Evolutionary conservation across 1,140 invertebrate genomes (phyloP).

Genomic region (Procambarus virginalis): DNA sequence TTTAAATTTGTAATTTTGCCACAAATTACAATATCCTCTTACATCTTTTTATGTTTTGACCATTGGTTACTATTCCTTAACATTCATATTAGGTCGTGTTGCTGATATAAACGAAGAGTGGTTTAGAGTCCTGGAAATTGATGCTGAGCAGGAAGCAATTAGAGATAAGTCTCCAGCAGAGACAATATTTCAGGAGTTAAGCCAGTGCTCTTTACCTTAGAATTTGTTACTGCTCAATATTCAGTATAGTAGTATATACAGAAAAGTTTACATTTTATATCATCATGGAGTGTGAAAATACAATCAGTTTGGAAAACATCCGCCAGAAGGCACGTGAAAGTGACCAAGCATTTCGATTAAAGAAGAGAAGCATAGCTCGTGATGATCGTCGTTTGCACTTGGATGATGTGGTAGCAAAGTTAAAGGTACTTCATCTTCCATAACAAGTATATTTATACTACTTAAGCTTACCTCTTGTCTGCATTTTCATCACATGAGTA

Average conservation of each 20-base stretch:
- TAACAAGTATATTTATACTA: no score
- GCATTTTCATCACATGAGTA: not conserved
- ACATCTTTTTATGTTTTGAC: not conserved
- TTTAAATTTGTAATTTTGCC: no score
- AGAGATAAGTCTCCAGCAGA: not conserved
- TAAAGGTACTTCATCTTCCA: slow-evolving; percentile 14
- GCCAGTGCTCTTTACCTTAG: not conserved
- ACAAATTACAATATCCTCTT: no score
- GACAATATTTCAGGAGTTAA: not conserved
- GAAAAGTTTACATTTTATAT: not conserved
- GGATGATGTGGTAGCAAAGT: slow-evolving; percentile 24
- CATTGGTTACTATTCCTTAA: not conserved
- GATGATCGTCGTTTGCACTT: slow-evolving; percentile 31
- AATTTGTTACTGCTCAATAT: not conserved
- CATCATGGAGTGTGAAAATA: slow-evolving; percentile 3
- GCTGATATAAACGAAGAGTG: not conserved
- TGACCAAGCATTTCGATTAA: slow-evolving; percentile 20
- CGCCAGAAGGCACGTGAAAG: slow-evolving; percentile 9
- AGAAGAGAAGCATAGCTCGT: slow-evolving; percentile 26
- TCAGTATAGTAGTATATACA: no score
- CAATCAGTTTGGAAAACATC: slow-evolving; percentile 2
- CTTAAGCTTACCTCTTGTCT: no score
- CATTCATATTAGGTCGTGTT: not conserved
- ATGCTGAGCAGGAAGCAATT: not conserved
- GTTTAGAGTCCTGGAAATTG: slow-evolving; percentile 2